Evolutionary conservation across 2,888 invertebrate species (phyloP), one percentile per base, ranked within the genome.

Genomic region (Nemoura dubitans): DNA sequence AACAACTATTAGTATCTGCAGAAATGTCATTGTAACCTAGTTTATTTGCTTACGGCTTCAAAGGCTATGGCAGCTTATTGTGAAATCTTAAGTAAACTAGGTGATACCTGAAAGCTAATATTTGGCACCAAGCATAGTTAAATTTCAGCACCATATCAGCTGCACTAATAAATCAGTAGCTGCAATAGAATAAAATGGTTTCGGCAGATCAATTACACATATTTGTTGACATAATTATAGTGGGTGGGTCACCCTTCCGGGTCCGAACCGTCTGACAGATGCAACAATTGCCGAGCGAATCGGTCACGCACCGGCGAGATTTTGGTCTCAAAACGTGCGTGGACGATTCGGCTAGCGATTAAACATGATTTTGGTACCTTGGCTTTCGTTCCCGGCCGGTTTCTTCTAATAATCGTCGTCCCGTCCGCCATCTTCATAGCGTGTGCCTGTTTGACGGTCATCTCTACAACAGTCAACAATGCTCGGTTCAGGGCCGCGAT

Each of bases 351-450:
- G 25, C 14, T 28, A 29, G 42, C 83, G 76, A 78, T 87, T 59
- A 59, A 86, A 59, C 59, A 14, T 59, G 59, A 7, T 36, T 59
- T 84, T 89, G 90, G 90, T 92, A 97, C 98, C 94, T 96, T 96
- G 89, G 97, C 95, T 93, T 97, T 97, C 78, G 97, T 97, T 90
- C 98, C 98, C 89, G 97, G 97, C 90, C 97, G 95, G 93, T 98
- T 98, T 93, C 97, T 95, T 92, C 97, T 94, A 90, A 97, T 93
- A 93, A 97, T 95, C 91, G 95, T 94, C 90, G 95, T 94, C 90
- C 95, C 95, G 92, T 97, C 97, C 91, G 96, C 96, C 97, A 97
- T 97, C 94, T 95, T 95, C 95, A 95, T 95, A 59, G 21, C 59
- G 59, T 59, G 76, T 86, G 88, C 85, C 85, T 78, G 78, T 26